Conservation (phyloP, 2,888 invertebrate genomes). For the Synergus laeviventris region DNA sequence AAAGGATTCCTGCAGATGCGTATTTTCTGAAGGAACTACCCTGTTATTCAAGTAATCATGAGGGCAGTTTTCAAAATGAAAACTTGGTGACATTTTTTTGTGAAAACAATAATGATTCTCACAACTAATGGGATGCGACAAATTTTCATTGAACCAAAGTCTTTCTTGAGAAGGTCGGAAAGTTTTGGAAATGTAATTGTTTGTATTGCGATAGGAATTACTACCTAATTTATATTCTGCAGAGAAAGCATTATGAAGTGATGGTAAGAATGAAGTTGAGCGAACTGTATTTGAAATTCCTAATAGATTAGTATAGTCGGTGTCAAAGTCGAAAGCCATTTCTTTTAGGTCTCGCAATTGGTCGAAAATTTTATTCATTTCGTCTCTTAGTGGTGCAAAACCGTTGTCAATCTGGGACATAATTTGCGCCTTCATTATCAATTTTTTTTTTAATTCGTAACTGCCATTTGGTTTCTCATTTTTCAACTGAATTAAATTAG, state of each 20-base stretch:
- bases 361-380: constrained; percentile 26
- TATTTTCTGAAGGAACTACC: not conserved
- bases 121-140: not conserved
- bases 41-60: not conserved
- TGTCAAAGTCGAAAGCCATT: not conserved
- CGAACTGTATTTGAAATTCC: not conserved
- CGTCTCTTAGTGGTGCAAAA: not conserved
- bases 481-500: not conserved
- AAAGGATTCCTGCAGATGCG: not conserved
- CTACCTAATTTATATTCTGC: not conserved
- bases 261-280: not conserved
- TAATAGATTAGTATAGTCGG: not conserved
- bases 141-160: not conserved
- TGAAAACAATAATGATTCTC: not conserved
- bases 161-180: not conserved
- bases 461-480: not conserved
- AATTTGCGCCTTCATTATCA: constrained; percentile 1
- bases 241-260: not conserved
- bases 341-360: not conserved
- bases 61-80: not conserved
- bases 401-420: constrained; percentile 28
- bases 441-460: not conserved
- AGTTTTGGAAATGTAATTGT: not conserved
- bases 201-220: not conserved
- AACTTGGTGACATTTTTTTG: not conserved